phyloP scores from a whole-genome alignment of 1,140 invertebrate species.

The Drosophila willistoni region DNA sequence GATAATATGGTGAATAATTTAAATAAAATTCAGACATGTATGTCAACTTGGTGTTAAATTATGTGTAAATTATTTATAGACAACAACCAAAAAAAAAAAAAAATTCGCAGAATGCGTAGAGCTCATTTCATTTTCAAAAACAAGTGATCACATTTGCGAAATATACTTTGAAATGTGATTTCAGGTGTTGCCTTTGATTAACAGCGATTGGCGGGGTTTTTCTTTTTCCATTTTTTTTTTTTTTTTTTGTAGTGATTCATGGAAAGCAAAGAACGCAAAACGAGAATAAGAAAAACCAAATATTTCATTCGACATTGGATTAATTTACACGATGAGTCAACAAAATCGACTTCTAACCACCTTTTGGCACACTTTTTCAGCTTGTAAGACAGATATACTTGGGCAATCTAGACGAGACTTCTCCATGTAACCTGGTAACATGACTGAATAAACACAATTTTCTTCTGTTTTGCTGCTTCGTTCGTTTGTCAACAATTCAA shows the following conservation, averaged over 20 bases:
- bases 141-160: slow-evolving; percentile 2
- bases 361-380: slow-evolving; percentile 6
- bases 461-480: slow-evolving; percentile 69
- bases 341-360: slow-evolving; percentile 13
- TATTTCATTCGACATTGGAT: slow-evolving; percentile 16
- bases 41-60: slow-evolving; percentile 66
- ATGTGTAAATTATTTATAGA: slow-evolving; percentile 63
- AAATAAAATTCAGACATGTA: slow-evolving; percentile 44
- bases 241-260: not conserved
- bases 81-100: not conserved
- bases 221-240: too few species aligned
- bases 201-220: not conserved
- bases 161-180: not conserved
- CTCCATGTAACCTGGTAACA: slow-evolving; percentile 60
- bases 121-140: not conserved
- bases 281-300: not conserved
- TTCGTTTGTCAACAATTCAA: slow-evolving; percentile 75
- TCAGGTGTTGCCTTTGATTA: not conserved
- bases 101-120: not conserved
- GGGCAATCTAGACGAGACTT: slow-evolving; percentile 16
- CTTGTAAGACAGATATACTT: slow-evolving; percentile 1
- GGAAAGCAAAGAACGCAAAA: not conserved
- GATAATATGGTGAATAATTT: slow-evolving; percentile 68
- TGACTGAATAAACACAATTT: slow-evolving; percentile 81
- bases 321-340: slow-evolving; percentile 13